Conservation (phyloP, 2,888 invertebrate species). For the Hemistola chrysoprasaria region DNA sequence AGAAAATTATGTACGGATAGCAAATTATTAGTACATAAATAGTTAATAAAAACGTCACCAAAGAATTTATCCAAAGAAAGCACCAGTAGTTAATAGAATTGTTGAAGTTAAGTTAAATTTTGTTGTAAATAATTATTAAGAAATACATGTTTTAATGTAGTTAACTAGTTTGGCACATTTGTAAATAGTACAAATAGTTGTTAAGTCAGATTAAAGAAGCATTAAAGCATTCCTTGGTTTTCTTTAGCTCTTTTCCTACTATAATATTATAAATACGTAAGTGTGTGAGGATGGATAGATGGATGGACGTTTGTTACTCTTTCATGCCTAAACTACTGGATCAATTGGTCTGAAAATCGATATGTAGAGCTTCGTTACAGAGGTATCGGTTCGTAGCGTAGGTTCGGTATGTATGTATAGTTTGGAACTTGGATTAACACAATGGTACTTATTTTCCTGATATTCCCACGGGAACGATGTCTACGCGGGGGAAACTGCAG, state of each 20-base stretch:
- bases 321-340: no score
- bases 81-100: constrained; percentile 55
- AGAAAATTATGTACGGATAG: constrained; percentile 1
- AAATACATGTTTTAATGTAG: constrained; percentile 50
- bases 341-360: no score
- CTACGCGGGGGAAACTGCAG: no score
- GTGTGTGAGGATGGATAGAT: no score
- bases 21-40: constrained; percentile 20
- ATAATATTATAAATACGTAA: no score
- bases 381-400: no score
- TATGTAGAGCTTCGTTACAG: no score
- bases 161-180: constrained; percentile 60
- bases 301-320: no score
- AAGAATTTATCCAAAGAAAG: constrained; percentile 48
- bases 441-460: no score
- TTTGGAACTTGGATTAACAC: no score
- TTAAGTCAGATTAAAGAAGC: constrained; percentile 62
- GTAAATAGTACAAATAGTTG: constrained; percentile 69
- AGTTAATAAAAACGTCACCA: constrained; percentile 16
- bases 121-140: constrained; percentile 67
- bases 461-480: no score
- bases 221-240: constrained; percentile 45
- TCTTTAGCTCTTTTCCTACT: constrained; percentile 10
- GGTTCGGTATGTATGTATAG: no score
- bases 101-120: constrained; percentile 52